A percentile compares a stretch with the other conserved stretches of the same genome.
Evolutionary conservation across 2,797 vertebrate genomes (phyloP).

Genomic region (Benthosema pterotum): DNA sequence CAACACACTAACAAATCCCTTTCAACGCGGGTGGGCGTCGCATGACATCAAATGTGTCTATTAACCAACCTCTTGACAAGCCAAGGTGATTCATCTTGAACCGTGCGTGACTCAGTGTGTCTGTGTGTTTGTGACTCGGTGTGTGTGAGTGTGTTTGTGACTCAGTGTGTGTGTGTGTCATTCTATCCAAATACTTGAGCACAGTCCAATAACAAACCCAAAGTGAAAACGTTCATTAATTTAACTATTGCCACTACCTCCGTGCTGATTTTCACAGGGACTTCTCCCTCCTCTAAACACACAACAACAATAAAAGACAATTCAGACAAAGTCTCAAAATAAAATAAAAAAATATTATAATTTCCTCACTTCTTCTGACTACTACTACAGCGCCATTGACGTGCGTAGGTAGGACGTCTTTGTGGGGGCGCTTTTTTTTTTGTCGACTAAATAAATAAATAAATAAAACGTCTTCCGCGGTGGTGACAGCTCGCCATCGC

Average conservation of each 20-base stretch:
- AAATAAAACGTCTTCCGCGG: conserved; percentile 55
- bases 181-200: conserved; percentile 52
- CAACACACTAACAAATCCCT: conserved; percentile 77
- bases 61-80: conserved; percentile 79
- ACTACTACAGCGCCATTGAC: conserved; percentile 38
- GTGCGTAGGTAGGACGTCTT: conserved; percentile 26
- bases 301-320: conserved; percentile 36
- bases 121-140: conserved; percentile 16
- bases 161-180: conserved; percentile 32
- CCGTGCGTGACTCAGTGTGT: conserved; percentile 32
- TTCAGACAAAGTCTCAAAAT: conserved; percentile 43
- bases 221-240: conserved; percentile 59
- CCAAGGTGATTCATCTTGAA: conserved; percentile 76
- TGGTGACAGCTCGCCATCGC: conserved; percentile 67
- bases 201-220: conserved; percentile 55
- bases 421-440: conserved; percentile 51
- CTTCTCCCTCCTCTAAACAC: conserved; percentile 50
- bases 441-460: conserved; percentile 22
- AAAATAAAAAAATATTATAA: conserved; percentile 36
- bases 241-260: conserved; percentile 50
- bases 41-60: conserved; percentile 80
- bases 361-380: conserved; percentile 31
- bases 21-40: conserved; percentile 76
- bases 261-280: conserved; percentile 55
- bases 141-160: conserved; percentile 4